Evolutionary conservation across 2,113 vertebrate genomes (phyloP).

Genomic region (Podiceps cristatus): DNA sequence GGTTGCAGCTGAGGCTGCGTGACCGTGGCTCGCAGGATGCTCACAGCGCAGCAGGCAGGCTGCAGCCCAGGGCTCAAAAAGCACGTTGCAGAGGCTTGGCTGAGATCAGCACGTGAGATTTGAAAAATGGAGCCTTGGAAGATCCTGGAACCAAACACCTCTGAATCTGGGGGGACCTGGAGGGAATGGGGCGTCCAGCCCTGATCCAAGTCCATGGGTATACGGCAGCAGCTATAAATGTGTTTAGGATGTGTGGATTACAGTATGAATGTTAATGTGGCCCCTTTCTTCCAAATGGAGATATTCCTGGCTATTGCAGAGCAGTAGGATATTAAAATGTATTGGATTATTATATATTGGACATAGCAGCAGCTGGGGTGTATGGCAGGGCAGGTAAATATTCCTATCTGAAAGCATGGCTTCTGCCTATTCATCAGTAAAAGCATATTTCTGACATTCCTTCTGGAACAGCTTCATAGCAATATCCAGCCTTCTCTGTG

Average conservation of each 20-base stretch:
- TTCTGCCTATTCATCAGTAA: slow-evolving; percentile 35
- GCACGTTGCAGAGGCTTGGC: background rate
- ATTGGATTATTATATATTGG: slow-evolving; percentile 29
- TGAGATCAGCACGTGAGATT: background rate
- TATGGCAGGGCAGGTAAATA: slow-evolving; percentile 41
- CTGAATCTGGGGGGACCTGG: background rate
- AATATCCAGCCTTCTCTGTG: background rate
- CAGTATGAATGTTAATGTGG: background rate
- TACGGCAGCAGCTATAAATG: background rate
- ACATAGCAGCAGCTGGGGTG: slow-evolving; percentile 8
- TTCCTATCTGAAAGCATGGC: background rate
- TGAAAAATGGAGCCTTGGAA: background rate
- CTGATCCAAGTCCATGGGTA: background rate
- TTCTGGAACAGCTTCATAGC: slow-evolving; percentile 32
- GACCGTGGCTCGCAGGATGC: background rate
- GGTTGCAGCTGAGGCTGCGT: background rate
- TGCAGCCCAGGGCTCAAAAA: background rate
- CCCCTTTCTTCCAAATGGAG: background rate
- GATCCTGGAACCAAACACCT: background rate
- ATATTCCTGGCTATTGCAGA: background rate
- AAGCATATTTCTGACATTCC: background rate
- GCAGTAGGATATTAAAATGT: background rate
- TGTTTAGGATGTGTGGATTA: background rate
- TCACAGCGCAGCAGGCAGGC: background rate
- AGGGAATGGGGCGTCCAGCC: background rate